These are phyloP conservation scores for Crioceris asparagi DNA, from an alignment of 2,888 invertebrate species.

Conservation along the genomic window DNA sequence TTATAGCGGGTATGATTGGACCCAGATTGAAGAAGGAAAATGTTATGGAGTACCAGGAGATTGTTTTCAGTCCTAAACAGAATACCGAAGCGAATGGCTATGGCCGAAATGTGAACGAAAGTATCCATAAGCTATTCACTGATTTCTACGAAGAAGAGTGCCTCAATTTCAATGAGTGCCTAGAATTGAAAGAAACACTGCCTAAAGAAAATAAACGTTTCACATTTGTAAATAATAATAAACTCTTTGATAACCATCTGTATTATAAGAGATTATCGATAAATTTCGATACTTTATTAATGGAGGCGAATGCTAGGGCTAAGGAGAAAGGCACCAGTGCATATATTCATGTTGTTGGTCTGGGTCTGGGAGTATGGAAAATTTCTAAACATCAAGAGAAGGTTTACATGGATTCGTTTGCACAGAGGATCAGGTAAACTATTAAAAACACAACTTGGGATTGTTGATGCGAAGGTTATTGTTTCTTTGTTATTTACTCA, in stretches of 20 bases:
- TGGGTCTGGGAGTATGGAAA: slow-evolving; percentile 57
- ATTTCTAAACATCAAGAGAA: slow-evolving; percentile 49
- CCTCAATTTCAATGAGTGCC: slow-evolving; percentile 13
- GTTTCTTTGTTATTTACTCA: slow-evolving; percentile 34
- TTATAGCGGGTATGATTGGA: slow-evolving; percentile 43
- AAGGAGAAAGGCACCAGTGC: slow-evolving; percentile 41
- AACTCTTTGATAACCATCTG: slow-evolving; percentile 21
- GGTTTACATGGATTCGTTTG: slow-evolving; percentile 52
- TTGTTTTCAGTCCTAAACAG: slow-evolving; percentile 35
- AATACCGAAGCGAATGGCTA: slow-evolving; percentile 38
- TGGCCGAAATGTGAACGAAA: slow-evolving; percentile 14
- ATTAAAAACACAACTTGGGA: too few species aligned
- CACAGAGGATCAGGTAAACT: slow-evolving; percentile 45
- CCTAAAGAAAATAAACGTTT: too few species aligned
- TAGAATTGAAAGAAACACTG: slow-evolving; percentile 2
- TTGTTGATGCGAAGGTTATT: background rate
- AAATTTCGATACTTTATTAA: slow-evolving; percentile 48
- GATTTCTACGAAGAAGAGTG: slow-evolving; percentile 19
- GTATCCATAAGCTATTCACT: slow-evolving; percentile 14
- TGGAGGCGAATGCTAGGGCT: slow-evolving; percentile 53
- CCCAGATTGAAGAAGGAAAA: slow-evolving; percentile 42
- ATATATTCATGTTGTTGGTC: slow-evolving; percentile 55
- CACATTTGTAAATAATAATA: slow-evolving; percentile 9
- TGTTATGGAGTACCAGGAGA: slow-evolving; percentile 51
- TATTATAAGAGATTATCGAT: slow-evolving; percentile 44